These are phyloP conservation scores for Miltochrista miniata DNA, from an alignment of 2,888 invertebrate species.

Conservation along the genomic window DNA sequence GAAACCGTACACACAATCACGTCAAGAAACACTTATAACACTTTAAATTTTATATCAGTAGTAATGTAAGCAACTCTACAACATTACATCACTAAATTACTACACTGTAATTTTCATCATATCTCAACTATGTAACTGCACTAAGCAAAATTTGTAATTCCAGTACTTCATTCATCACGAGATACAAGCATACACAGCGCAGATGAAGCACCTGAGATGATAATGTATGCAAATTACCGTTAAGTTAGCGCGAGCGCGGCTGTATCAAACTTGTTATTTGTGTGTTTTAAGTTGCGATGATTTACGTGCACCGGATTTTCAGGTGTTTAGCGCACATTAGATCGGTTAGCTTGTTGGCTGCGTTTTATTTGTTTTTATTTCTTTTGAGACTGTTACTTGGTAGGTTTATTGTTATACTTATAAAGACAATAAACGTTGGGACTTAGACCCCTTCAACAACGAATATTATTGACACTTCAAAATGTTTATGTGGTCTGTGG, in stretches of 20 bases:
- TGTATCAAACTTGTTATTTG: conserved; percentile 83
- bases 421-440: no score
- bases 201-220: conserved; percentile 73
- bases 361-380: background rate
- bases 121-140: background rate
- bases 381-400: no score
- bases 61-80: background rate
- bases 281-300: conserved; percentile 58
- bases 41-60: background rate
- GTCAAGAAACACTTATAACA: no score
- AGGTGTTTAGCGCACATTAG: conserved; percentile 35
- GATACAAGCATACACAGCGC: conserved; percentile 13
- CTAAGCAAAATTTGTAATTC: background rate
- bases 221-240: conserved; percentile 81
- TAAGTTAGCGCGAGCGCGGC: conserved; percentile 65
- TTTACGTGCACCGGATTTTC: conserved; percentile 64
- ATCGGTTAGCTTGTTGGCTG: conserved; percentile 19
- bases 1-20: no score
- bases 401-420: no score
- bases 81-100: background rate
- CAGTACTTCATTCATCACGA: background rate
- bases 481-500: no score
- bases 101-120: background rate
- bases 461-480: no score
- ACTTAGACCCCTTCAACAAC: no score